These are phyloP conservation scores for Pseudanteris insignis DNA, from an alignment of 2,888 invertebrate genomes.

Conservation along the genomic window DNA sequence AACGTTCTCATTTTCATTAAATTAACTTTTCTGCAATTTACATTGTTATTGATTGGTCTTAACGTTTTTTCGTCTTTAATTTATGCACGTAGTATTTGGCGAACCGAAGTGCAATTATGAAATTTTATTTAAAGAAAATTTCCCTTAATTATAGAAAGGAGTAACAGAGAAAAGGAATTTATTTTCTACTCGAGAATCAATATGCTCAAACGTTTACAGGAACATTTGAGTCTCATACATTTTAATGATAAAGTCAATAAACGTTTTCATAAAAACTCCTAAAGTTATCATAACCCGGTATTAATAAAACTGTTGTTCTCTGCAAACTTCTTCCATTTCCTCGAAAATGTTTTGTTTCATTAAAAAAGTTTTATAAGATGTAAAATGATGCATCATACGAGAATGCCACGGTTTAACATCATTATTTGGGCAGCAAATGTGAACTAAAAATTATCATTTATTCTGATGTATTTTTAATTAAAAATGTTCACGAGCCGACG, in stretches of 20 bases:
- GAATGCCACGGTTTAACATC: too few relatives aligned
- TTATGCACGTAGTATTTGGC: too few relatives aligned
- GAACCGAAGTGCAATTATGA: too few relatives aligned
- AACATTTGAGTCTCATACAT: constrained; percentile 15
- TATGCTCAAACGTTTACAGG: constrained; percentile 19
- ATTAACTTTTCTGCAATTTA: too few relatives aligned
- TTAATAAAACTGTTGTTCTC: constrained; percentile 39
- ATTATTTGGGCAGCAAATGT: too few relatives aligned
- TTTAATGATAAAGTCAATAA: constrained; percentile 35
- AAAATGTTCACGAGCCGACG: too few relatives aligned
- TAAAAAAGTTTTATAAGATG: constrained; percentile 36
- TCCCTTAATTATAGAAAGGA: background rate
- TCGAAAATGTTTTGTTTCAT: constrained; percentile 36
- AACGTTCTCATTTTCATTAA: too few relatives aligned
- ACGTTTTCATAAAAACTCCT: constrained; percentile 24
- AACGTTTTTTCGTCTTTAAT: too few relatives aligned
- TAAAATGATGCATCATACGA: constrained; percentile 33
- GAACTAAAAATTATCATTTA: too few relatives aligned
- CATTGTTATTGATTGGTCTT: too few relatives aligned
- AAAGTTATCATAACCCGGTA: constrained; percentile 39
- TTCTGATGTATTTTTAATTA: too few relatives aligned
- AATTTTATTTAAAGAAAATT: too few relatives aligned
- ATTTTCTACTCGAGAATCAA: constrained; percentile 14
- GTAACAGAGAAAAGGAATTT: constrained; percentile 1
- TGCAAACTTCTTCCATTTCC: constrained; percentile 37